These are phyloP conservation scores for Spilosoma lubricipeda DNA, from an alignment of 2,888 invertebrate species.

Conservation along the genomic window DNA sequence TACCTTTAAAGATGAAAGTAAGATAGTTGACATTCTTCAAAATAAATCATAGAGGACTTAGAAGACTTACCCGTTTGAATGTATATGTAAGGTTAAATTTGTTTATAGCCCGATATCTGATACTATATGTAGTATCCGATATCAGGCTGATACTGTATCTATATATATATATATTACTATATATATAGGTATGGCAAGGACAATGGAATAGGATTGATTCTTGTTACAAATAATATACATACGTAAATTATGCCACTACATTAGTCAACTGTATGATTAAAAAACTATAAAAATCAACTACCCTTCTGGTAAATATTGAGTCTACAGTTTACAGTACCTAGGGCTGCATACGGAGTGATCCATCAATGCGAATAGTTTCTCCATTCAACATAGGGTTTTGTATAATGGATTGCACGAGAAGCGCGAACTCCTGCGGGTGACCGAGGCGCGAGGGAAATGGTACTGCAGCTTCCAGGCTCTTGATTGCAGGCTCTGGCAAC, in stretches of 20 bases:
- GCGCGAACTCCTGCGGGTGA: constrained; percentile 83
- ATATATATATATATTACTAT: no score
- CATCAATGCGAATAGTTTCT: constrained; percentile 87
- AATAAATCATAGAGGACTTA: no score
- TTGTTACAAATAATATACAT: not conserved
- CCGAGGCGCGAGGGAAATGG: constrained; percentile 86
- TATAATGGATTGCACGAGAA: constrained; percentile 83
- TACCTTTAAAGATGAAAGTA: not conserved
- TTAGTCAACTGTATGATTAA: not conserved
- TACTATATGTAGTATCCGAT: no score
- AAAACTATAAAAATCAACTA: not conserved
- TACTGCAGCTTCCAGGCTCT: constrained; percentile 76
- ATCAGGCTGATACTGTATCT: no score
- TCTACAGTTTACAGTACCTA: constrained; percentile 51
- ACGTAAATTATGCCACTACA: not conserved
- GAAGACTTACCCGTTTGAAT: no score
- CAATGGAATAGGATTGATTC: not conserved
- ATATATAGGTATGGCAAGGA: not conserved
- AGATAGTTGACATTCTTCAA: not conserved
- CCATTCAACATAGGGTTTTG: constrained; percentile 87
- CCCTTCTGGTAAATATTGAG: not conserved
- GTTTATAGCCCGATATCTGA: no score
- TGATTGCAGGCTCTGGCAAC: constrained; percentile 83
- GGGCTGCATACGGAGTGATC: constrained; percentile 86
- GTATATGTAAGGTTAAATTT: not conserved